These are phyloP conservation scores for Rhyacophila brunnea DNA, from an alignment of 1,140 invertebrate species.

Conservation along the genomic window DNA sequence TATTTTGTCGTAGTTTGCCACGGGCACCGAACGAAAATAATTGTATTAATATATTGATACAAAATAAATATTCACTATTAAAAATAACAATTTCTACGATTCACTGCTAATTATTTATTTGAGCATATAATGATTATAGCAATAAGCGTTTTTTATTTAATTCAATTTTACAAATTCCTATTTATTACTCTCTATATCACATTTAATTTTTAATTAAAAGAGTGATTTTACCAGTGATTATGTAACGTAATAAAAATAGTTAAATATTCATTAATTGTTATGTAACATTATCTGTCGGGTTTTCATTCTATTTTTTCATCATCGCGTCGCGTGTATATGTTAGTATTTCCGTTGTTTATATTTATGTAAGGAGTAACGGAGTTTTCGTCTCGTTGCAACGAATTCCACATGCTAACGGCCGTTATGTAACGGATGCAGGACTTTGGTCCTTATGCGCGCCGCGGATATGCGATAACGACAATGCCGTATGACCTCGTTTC, in stretches of 20 bases:
- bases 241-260: not conserved
- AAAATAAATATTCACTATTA: not conserved
- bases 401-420: not conserved
- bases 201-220: too few relatives aligned
- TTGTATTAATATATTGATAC: not conserved
- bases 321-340: slow-evolving; percentile 2
- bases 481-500: slow-evolving; percentile 13
- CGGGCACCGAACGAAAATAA: not conserved
- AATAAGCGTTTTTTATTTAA: not conserved
- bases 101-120: not conserved
- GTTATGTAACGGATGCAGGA: slow-evolving; percentile 31
- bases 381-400: not conserved
- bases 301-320: slow-evolving; percentile 6
- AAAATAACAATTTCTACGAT: slow-evolving; percentile 1
- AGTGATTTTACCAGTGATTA: too few relatives aligned
- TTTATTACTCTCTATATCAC: not conserved
- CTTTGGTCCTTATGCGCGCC: slow-evolving; percentile 16
- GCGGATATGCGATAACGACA: not conserved
- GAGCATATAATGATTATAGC: not conserved
- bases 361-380: too few relatives aligned
- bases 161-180: not conserved
- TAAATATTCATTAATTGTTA: slow-evolving; percentile 3
- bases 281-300: not conserved
- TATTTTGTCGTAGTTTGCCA: slow-evolving; percentile 15
- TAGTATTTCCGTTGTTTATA: not conserved